Evolutionary conservation across 92 coral and sea anemone genomes (phyloP).

Genomic region (Porites cylindrica): DNA sequence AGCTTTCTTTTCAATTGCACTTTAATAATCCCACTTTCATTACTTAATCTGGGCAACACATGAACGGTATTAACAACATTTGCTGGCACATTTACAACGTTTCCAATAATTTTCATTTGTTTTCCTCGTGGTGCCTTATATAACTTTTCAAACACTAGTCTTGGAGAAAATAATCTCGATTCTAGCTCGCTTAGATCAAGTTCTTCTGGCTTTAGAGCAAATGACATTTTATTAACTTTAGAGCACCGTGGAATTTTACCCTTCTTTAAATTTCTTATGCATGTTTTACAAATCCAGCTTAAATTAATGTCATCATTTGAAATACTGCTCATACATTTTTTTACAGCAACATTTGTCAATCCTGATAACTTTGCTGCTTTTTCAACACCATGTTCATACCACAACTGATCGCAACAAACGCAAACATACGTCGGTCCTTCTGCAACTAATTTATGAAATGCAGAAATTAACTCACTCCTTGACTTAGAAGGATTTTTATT

Average conservation of each 20-base stretch:
- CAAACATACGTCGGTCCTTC: conserved; percentile 72
- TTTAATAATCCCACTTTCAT: conserved; percentile 61
- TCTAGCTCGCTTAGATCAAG: conserved; percentile 26
- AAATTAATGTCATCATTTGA: conserved; percentile 19
- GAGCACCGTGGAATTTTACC: conserved; percentile 54
- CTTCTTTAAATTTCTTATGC: conserved; percentile 45
- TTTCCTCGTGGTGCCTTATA: conserved; percentile 72
- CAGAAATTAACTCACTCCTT: conserved; percentile 12
- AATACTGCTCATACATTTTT: conserved; percentile 26
- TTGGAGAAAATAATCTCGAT: conserved; percentile 30
- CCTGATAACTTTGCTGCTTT: conserved; percentile 13
- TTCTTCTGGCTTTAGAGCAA: conserved; percentile 22
- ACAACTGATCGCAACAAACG: conserved; percentile 77
- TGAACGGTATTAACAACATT: conserved; percentile 60
- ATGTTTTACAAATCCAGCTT: conserved; percentile 64
- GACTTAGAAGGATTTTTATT: not conserved
- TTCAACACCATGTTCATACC: conserved; percentile 69
- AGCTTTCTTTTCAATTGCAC: conserved; percentile 53
- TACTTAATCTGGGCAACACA: conserved; percentile 60
- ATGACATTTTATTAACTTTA: not conserved
- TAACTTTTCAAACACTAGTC: conserved; percentile 60
- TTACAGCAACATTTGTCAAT: conserved; percentile 22
- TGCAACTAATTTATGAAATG: conserved; percentile 63
- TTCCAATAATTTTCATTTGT: conserved; percentile 64
- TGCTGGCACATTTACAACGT: conserved; percentile 66